Evolutionary conservation across 2,888 invertebrate species (phyloP), one percentile per base, ranked within the genome.

Genomic region (Deilephila porcellus): DNA sequence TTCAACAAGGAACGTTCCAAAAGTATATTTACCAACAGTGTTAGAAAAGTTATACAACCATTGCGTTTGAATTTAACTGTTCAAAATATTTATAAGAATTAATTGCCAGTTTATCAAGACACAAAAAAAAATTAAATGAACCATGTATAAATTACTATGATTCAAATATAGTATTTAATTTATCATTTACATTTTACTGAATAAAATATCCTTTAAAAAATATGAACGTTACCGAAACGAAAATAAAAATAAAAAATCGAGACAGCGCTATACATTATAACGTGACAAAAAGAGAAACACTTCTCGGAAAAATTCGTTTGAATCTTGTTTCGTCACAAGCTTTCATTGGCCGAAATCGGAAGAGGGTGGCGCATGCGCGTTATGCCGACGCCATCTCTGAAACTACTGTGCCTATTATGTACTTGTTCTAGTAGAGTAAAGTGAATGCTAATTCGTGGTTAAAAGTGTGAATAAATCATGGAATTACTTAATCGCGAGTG

Each of bases 321-420:
- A 77, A 82, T 83, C 85, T 90, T 86, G 85, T 88, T 87, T 88
- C 85, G 84, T 86, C 83, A 86, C 81, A 81, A 81, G 81, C 83
- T 87, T 85, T 89, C 88, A 94, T 93, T 94, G 93, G 94, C 83
- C 81, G 87, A 89, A 78, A 84, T 80, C 83, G 83, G 86, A 88
- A 88, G 91, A 93, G 91, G 93, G 92, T 93, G 93, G 94, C 94
- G 95, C 95, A 94, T 94, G 95, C 95, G 95, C 94, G 94, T 93
- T 94, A 86, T 90, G 93, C 91, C 94, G 95, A 95, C 95, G 95
- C 95, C 95, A 95, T 95, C 94, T 93, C 93, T 92, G 83, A 90
- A 90, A 92, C 87, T 92, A 91, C 90, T 92, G 91, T 92, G 90
- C 90, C 88, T 91, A 89, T 86, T 89, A 91, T 88, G 90, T 91